Conservation (phyloP, 2,888 invertebrate genomes). For the Allacma fusca region DNA sequence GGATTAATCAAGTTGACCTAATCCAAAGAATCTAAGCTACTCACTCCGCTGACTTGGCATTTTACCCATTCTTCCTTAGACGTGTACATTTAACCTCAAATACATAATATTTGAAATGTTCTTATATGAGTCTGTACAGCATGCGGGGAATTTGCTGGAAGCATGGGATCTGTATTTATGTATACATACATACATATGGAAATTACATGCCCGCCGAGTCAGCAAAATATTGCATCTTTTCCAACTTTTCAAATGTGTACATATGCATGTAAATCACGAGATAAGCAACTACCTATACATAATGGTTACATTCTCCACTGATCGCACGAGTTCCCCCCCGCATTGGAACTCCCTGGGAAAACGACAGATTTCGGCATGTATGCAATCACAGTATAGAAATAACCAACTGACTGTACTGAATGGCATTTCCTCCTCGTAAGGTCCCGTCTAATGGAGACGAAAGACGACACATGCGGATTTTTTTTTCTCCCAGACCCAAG, state of each 20-base stretch:
- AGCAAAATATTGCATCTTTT: constrained; percentile 4
- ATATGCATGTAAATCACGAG: constrained; percentile 12
- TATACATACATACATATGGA: too few relatives aligned
- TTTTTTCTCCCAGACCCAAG: too few relatives aligned
- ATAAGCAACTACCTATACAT: neutral
- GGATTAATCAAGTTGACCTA: constrained; percentile 37
- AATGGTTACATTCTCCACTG: neutral
- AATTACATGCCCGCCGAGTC: neutral
- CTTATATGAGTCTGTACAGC: too few relatives aligned
- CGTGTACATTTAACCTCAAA: too few relatives aligned
- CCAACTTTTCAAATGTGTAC: neutral
- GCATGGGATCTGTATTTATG: too few relatives aligned
- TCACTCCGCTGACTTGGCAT: neutral
- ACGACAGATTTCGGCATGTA: neutral
- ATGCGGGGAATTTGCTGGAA: too few relatives aligned
- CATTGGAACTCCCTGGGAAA: neutral
- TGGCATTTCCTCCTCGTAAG: neutral
- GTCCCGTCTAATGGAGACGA: neutral
- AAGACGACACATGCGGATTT: neutral
- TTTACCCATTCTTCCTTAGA: neutral
- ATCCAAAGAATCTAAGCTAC: constrained; percentile 1
- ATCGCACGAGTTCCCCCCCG: constrained; percentile 5
- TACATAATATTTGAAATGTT: too few relatives aligned
- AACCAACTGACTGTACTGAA: neutral
- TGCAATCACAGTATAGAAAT: constrained; percentile 5